Conservation (phyloP, 2,113 vertebrate species). For the Nibea albiflora region DNA sequence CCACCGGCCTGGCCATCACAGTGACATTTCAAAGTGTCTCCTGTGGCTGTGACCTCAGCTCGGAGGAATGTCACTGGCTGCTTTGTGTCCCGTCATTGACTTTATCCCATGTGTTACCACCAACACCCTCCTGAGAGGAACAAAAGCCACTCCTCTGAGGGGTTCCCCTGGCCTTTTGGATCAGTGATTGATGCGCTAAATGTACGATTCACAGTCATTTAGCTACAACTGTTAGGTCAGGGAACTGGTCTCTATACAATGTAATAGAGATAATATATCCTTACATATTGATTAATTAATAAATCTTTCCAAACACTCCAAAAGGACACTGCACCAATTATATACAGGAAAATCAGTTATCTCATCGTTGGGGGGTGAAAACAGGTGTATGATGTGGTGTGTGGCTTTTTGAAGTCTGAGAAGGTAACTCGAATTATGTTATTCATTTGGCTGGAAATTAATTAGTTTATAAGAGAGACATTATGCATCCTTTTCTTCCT, state of each 20-base stretch:
- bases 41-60: conserved; percentile 77
- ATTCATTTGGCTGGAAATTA: background rate
- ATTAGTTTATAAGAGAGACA: background rate
- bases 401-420: background rate
- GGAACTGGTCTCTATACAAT: background rate
- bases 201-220: conserved; percentile 40
- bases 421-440: background rate
- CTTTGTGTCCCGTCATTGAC: conserved; percentile 74
- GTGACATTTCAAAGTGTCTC: conserved; percentile 75
- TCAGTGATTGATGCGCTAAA: conserved; percentile 55
- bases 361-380: background rate
- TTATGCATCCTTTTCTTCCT: background rate
- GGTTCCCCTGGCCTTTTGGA: conserved; percentile 56
- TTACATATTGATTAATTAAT: background rate
- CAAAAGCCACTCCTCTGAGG: conserved; percentile 59
- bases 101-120: conserved; percentile 72
- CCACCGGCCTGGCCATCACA: conserved; percentile 24
- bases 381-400: background rate
- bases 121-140: conserved; percentile 77
- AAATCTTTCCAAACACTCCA: background rate
- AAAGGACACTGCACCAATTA: background rate
- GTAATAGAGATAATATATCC: background rate
- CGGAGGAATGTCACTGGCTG: conserved; percentile 72
- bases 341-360: background rate
- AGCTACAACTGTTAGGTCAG: conserved; percentile 37